phyloP scores from a whole-genome alignment of 2,797 vertebrate genomes.

The Argya squamiceps region DNA sequence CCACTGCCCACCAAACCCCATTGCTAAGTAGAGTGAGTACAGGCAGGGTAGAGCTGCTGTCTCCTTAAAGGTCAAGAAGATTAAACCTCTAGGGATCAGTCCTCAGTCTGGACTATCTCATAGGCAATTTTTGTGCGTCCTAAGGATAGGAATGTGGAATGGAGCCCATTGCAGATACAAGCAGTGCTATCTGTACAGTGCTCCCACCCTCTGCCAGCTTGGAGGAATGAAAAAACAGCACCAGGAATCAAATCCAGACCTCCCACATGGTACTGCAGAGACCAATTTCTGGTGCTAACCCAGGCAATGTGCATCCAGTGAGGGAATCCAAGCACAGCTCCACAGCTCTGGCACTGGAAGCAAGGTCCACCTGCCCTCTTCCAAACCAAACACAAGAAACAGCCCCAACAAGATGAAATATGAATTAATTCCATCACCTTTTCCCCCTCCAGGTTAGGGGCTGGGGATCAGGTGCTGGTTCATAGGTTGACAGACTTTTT shows the following conservation, averaged over 20 bases:
- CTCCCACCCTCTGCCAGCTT: constrained; percentile 25
- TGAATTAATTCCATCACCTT: neutral
- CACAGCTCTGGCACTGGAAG: neutral
- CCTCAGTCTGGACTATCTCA: neutral
- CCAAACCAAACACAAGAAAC: neutral
- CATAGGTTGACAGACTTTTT: neutral
- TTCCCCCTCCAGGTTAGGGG: neutral
- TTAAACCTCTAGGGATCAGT: neutral
- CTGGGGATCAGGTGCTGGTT: neutral
- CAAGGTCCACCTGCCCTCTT: neutral
- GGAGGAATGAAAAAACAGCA: constrained; percentile 30
- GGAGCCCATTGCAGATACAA: constrained; percentile 6
- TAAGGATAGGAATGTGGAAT: neutral
- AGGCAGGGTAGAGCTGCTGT: neutral
- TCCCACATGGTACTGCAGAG: constrained; percentile 56
- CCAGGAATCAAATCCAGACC: constrained; percentile 46
- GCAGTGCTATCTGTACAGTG: neutral
- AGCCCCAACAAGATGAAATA: neutral
- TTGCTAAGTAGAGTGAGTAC: neutral
- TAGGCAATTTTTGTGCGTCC: neutral
- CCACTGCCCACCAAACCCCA: neutral
- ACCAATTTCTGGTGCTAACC: neutral
- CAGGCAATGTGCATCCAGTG: neutral
- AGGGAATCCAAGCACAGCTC: neutral
- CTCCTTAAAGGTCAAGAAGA: neutral